Base-by-base conservation (phyloP, 2,888 invertebrate species). In the Dendrolimus houi region DNA sequence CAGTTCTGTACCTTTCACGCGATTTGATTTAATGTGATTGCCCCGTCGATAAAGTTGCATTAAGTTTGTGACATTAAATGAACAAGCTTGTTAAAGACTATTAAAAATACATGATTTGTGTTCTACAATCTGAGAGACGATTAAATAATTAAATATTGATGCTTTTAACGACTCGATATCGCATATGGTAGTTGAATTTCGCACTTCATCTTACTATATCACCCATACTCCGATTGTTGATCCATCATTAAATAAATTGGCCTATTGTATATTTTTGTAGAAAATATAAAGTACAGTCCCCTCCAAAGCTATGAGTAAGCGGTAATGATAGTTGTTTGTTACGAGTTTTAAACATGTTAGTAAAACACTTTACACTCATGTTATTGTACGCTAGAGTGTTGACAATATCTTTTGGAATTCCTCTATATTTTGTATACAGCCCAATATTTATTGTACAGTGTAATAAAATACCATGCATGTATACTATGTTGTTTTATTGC, bases 391-490 rank as follows among this genome's bases (percentile, higher is more conserved):
- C 76, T 82, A 78, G 83, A 87, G 83, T 83, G 84, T 84, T 81
- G 87, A 89, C 87, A 88, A 87, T 90, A 88, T 87, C 83, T 89
- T 89, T 89, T 89, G 85, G 79, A 87, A 84, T 85, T 83, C 78
- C 77, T 87, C 85, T 88, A 88, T 88, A 88, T 89, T 88, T 88
- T 89, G 85, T 89, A 89, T 88, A 90, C 87, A 87, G 81, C 81
- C 83, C 84, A 81, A 85, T 86, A 86, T 85, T 85, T 88, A 90
- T 87, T 90, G 89, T 90, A 90, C 89, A 90, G 88, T 89, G 89
- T 89, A 90, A 87, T 90, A 86, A 89, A 90, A 80, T 85, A 87
- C 81, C 81, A 85, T 89, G 89, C 89, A 89, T 89, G 89, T 84
- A 81, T 75, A 72, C 52, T 64, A 65, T 59, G 64, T 62, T 67